Base-by-base conservation (phyloP, 2,888 invertebrate genomes). In the Brachynemurus nebulosus region DNA sequence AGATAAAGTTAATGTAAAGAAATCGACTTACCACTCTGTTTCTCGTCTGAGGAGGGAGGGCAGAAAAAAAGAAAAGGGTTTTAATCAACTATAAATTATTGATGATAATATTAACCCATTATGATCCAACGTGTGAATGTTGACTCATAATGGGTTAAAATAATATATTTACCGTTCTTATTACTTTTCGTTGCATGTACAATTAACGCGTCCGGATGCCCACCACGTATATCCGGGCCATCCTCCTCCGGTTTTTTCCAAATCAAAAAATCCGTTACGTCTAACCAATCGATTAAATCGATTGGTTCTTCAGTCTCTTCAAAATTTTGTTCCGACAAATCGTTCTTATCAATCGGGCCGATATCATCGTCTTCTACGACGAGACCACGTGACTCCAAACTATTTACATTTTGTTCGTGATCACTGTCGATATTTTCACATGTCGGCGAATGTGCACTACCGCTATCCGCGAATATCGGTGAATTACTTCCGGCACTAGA, bases 101-200 rank as follows among this genome's bases (percentile, higher is more conserved):
- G n/a, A 25, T 25, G 35, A 38, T n/a, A n/a, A n/a, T n/a, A n/a
- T n/a, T n/a, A n/a, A n/a, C n/a, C n/a, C n/a, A n/a, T n/a, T n/a
- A n/a, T n/a, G n/a, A n/a, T n/a, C n/a, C n/a, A n/a, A n/a, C n/a
- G n/a, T n/a, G n/a, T n/a, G n/a, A n/a, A n/a, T n/a, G n/a, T n/a
- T n/a, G n/a, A n/a, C n/a, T n/a, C n/a, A n/a, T n/a, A n/a, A n/a
- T n/a, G n/a, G n/a, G n/a, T n/a, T n/a, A n/a, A n/a, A 33, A 37
- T 39, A 19, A 17, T 11, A 25, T 9, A 50, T 55, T 56, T 52
- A 58, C 62, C 62, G 75, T 83, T 83, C 72, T 90, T 92, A 61
- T 88, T 88, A 49, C 90, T 88, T 66, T 90, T 90, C 45, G 95
- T 93, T 38, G 97, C 97, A 59, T 95, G 88, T 34, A 96, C 92